Evolutionary conservation across 2,888 invertebrate genomes (phyloP).

Genomic region (Philopedon plagiatum): DNA sequence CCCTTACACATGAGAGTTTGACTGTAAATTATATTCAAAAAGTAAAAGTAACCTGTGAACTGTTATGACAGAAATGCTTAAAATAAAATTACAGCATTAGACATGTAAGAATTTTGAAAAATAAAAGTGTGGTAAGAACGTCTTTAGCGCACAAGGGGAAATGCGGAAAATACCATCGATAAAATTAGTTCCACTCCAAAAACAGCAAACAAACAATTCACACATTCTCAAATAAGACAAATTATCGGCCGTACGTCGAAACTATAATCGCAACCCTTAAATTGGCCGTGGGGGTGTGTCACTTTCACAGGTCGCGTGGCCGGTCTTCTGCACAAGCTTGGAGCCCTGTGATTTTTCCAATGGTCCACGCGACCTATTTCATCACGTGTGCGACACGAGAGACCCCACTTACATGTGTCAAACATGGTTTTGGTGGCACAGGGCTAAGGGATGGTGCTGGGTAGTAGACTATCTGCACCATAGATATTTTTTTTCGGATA

Average conservation of each 20-base stretch:
- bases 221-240: constrained; percentile 44
- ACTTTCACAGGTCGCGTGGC: constrained; percentile 56
- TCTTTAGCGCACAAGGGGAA: no score
- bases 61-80: no score
- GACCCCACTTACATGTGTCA: constrained; percentile 60
- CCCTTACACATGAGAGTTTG: no score
- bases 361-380: constrained; percentile 56
- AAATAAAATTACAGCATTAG: no score
- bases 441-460: constrained; percentile 30
- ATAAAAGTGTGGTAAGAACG: no score
- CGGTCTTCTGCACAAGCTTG: constrained; percentile 5
- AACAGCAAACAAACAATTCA: constrained; percentile 46
- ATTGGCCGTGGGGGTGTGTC: constrained; percentile 59
- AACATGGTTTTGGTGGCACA: constrained; percentile 61
- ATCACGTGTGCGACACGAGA: constrained; percentile 60
- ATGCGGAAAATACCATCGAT: constrained; percentile 18
- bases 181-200: constrained; percentile 44
- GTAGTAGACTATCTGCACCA: constrained; percentile 14
- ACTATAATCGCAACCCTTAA: constrained; percentile 32
- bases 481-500: not conserved
- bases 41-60: no score
- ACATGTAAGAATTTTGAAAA: no score
- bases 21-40: no score
- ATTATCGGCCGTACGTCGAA: constrained; percentile 47
- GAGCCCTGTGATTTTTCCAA: constrained; percentile 42